These are phyloP conservation scores for Steinernema khuongi DNA, from an alignment of 1,140 invertebrate genomes.

Conservation along the genomic window DNA sequence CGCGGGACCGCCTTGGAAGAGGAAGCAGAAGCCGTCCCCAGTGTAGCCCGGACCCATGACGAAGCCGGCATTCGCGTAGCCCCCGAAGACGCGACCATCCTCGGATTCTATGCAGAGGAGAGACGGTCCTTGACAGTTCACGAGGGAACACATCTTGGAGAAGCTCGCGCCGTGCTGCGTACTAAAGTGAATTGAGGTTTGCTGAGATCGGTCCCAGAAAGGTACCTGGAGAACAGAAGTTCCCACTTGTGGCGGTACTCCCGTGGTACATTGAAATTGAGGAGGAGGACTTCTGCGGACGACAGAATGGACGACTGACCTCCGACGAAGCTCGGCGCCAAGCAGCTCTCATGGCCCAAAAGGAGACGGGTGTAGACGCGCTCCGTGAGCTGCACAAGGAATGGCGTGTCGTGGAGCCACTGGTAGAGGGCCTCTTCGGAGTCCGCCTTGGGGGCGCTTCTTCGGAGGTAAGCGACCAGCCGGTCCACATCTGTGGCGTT, in stretches of 20 bases:
- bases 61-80: slow-evolving; percentile 75
- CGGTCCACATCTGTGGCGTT: background rate
- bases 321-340: slow-evolving; percentile 13
- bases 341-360: background rate
- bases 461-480: background rate
- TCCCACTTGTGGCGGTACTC: slow-evolving; percentile 57
- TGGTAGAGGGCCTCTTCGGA: background rate
- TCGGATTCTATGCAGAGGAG: slow-evolving; percentile 65
- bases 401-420: background rate
- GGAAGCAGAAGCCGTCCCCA: slow-evolving; percentile 70
- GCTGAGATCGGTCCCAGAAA: slow-evolving; percentile 7
- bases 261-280: slow-evolving; percentile 56
- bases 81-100: slow-evolving; percentile 78
- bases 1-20: slow-evolving; percentile 74
- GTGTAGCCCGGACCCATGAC: slow-evolving; percentile 68
- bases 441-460: background rate
- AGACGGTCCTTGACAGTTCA: slow-evolving; percentile 57
- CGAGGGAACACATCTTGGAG: slow-evolving; percentile 53
- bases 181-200: slow-evolving; percentile 24
- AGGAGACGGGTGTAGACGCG: slow-evolving; percentile 12
- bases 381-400: background rate
- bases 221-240: slow-evolving; percentile 57
- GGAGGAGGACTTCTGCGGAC: slow-evolving; percentile 44
- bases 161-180: slow-evolving; percentile 59
- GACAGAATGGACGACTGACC: background rate